phyloP scores from a whole-genome alignment of 2,888 invertebrate species.

The Dynastes hyllus region DNA sequence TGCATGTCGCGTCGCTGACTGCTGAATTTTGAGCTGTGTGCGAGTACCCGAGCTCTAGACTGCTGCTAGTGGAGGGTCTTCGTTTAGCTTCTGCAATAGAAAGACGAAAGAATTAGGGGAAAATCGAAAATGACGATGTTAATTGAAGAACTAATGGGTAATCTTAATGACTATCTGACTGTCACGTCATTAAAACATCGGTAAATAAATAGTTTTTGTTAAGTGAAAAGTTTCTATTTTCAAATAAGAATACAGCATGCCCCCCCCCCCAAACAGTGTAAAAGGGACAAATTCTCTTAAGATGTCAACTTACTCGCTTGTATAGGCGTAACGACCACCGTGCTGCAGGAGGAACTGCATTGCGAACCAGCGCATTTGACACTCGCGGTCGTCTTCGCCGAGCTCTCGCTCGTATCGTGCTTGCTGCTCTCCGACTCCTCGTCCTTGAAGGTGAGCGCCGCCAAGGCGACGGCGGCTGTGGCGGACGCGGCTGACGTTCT shows the following conservation, averaged over 20 bases:
- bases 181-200: no score
- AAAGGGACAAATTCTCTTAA: no score
- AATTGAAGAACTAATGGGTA: background rate
- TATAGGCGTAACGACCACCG: constrained; percentile 82
- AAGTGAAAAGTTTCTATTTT: background rate
- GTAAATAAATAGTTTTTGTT: background rate
- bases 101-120: background rate
- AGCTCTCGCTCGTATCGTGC: constrained; percentile 74
- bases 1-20: constrained; percentile 82
- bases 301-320: constrained; percentile 67
- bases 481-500: constrained; percentile 74
- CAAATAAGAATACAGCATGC: no score
- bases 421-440: constrained; percentile 63
- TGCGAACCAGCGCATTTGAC: constrained; percentile 84
- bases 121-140: background rate
- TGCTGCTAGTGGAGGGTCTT: constrained; percentile 85
- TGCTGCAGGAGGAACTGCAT: constrained; percentile 90
- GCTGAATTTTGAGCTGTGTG: constrained; percentile 91
- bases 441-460: constrained; percentile 69
- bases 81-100: constrained; percentile 71
- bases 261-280: no score
- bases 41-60: constrained; percentile 88
- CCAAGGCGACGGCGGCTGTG: constrained; percentile 70
- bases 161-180: background rate
- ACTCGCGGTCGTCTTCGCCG: constrained; percentile 71